These are phyloP conservation scores for Pseudorectes ferrugineus DNA, from an alignment of 2,113 vertebrate species.

Conservation along the genomic window DNA sequence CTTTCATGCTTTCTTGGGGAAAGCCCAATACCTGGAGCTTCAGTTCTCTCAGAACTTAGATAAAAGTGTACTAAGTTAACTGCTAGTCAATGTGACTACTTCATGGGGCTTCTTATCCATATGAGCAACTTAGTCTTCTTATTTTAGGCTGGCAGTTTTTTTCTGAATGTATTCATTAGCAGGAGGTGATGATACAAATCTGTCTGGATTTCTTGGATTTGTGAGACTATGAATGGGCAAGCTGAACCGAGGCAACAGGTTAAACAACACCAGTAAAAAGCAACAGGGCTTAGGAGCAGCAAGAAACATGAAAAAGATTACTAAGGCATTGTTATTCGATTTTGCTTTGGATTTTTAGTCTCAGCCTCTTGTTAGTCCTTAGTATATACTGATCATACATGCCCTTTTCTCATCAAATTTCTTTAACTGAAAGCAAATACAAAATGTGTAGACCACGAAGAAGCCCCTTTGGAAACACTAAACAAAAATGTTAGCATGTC, in stretches of 20 bases:
- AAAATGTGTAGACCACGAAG: not conserved
- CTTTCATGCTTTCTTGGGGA: not conserved
- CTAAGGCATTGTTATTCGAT: fast-evolving
- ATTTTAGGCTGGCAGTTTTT: not conserved
- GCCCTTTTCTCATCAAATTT: not conserved
- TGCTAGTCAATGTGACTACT: not conserved
- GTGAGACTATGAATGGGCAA: not conserved
- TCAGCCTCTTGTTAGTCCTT: not conserved
- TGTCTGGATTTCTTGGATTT: not conserved
- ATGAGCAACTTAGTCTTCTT: not conserved
- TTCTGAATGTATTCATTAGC: not conserved
- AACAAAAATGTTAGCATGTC: fast-evolving
- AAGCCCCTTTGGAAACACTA: not conserved
- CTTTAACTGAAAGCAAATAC: not conserved
- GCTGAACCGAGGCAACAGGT: not conserved
- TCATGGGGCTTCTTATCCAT: not conserved
- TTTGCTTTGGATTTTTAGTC: not conserved
- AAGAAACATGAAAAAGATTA: not conserved
- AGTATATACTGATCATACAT: not conserved
- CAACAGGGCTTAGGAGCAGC: not conserved
- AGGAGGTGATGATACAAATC: not conserved
- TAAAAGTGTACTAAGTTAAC: not conserved
- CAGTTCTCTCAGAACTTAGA: not conserved
- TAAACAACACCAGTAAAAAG: not conserved
- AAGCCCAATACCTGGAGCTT: not conserved